These are phyloP conservation scores for Harpalus rufipes DNA, from an alignment of 2,888 invertebrate species.

Conservation along the genomic window DNA sequence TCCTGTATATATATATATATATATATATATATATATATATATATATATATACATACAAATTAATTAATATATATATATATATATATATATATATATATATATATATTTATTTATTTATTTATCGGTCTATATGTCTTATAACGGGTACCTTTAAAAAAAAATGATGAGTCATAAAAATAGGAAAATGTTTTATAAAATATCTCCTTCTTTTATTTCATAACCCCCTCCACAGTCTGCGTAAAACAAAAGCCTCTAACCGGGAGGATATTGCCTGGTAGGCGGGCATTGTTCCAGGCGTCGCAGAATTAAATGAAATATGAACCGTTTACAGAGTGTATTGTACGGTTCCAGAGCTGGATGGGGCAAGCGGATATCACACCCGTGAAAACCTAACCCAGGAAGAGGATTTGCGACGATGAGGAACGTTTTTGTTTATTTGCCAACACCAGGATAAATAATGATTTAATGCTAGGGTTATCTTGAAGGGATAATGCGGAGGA, in stretches of 20 bases:
- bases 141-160: no score
- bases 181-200: not conserved
- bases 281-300: slow-evolving; percentile 43
- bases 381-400: not conserved
- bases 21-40: no score
- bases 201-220: not conserved
- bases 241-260: slow-evolving; percentile 34
- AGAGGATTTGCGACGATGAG: slow-evolving; percentile 6
- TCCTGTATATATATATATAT: no score
- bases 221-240: not conserved
- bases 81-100: no score
- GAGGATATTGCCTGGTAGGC: slow-evolving; percentile 41
- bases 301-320: slow-evolving; percentile 57
- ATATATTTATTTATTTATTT: no score
- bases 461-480: not conserved
- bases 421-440: not conserved
- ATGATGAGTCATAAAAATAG: not conserved
- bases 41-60: no score
- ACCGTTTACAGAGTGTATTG: slow-evolving; percentile 56
- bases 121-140: no score
- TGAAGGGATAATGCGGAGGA: not conserved
- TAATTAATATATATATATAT: no score
- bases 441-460: not conserved
- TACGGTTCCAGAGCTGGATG: slow-evolving; percentile 29
- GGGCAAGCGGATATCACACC: slow-evolving; percentile 24